Evolutionary conservation across 2,888 invertebrate species (phyloP).

Genomic region (Zaprionus bogoriensis): DNA sequence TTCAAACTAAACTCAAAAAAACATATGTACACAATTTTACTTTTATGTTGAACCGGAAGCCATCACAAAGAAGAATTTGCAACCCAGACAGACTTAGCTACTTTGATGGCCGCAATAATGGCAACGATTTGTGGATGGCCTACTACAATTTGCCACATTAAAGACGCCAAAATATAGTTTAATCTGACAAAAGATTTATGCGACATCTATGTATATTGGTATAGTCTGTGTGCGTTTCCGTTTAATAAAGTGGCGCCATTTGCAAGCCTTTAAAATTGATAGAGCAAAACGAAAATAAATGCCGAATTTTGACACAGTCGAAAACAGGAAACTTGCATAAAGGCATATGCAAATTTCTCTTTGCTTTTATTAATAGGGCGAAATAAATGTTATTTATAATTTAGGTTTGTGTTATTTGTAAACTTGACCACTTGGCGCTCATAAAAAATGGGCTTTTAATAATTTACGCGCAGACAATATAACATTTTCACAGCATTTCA

Average conservation of each 20-base stretch:
- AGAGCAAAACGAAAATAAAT: slow-evolving; percentile 4
- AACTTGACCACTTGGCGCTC: slow-evolving; percentile 65
- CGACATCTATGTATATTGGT: slow-evolving; percentile 34
- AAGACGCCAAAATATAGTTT: slow-evolving; percentile 23
- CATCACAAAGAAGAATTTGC: slow-evolving; percentile 1
- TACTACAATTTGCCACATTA: slow-evolving; percentile 45
- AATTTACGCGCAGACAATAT: slow-evolving; percentile 52
- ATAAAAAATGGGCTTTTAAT: slow-evolving; percentile 73
- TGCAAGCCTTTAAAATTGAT: slow-evolving; percentile 15
- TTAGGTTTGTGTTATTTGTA: slow-evolving; percentile 43
- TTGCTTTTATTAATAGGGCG: slow-evolving; percentile 19
- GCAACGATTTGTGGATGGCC: slow-evolving; percentile 54
- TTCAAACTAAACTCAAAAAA: not conserved
- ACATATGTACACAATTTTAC: slow-evolving; percentile 5
- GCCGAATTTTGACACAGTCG: not conserved
- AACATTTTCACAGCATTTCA: slow-evolving; percentile 48
- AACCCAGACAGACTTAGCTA: not conserved
- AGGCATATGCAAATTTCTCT: not conserved
- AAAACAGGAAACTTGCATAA: too few species aligned
- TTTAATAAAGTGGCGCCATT: slow-evolving; percentile 44
- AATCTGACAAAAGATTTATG: slow-evolving; percentile 58
- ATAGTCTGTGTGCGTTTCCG: slow-evolving; percentile 2
- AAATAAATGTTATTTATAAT: slow-evolving; percentile 42
- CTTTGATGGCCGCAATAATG: slow-evolving; percentile 50
- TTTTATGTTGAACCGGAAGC: slow-evolving; percentile 38